Percentiles rank a stretch among this genome's conserved stretches.
These are phyloP conservation scores for Chloroceryle inda DNA, from an alignment of 2,797 vertebrate species.

Conservation along the genomic window DNA sequence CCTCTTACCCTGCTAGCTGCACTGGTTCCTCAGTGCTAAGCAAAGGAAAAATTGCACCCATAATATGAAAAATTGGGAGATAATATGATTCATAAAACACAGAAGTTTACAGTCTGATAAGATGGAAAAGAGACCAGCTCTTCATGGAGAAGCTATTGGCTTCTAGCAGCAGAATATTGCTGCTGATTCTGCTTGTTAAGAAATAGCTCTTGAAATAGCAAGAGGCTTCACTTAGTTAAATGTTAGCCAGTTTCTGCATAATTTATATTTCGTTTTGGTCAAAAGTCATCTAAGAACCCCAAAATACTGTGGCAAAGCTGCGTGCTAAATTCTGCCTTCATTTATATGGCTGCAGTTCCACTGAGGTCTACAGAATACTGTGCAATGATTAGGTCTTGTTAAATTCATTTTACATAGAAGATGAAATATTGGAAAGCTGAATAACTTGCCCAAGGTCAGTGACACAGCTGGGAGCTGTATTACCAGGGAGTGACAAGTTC, in stretches of 20 bases:
- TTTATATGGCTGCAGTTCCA: not conserved
- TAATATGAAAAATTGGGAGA: not conserved
- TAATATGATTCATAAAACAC: slow-evolving; percentile 2
- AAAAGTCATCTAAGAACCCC: slow-evolving; percentile 40
- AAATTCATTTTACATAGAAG: slow-evolving; percentile 19
- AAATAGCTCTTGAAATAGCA: slow-evolving; percentile 28
- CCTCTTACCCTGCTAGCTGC: not conserved
- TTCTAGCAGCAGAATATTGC: not conserved
- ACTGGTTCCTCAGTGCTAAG: not conserved
- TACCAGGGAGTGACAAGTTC: not conserved
- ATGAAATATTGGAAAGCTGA: slow-evolving; percentile 35
- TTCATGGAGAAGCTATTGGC: not conserved
- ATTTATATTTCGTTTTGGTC: slow-evolving; percentile 53
- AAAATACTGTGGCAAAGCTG: not conserved
- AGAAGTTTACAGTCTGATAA: not conserved
- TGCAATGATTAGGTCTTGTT: not conserved
- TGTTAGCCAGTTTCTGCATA: not conserved
- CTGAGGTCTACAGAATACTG: not conserved
- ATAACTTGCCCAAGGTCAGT: slow-evolving; percentile 47
- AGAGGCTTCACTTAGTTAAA: slow-evolving; percentile 50
- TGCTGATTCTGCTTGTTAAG: slow-evolving; percentile 15
- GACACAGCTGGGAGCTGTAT: not conserved
- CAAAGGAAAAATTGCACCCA: not conserved
- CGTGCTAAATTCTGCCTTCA: not conserved
- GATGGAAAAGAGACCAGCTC: not conserved